Base-by-base conservation (phyloP, 2,797 vertebrate genomes). In the Sebastes oblongus region DNA sequence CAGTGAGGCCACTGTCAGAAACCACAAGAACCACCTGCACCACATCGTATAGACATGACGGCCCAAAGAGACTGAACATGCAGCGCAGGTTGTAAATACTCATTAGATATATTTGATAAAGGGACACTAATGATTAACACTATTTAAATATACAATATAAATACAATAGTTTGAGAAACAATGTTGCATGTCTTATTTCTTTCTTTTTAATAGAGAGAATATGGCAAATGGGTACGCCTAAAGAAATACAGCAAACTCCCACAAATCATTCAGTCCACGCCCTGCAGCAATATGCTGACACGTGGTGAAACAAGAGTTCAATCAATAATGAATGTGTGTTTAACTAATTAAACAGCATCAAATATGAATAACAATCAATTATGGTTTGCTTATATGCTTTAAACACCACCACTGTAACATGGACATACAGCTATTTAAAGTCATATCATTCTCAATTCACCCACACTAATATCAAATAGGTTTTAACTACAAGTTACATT, bases 331-430 rank as follows among this genome's bases (percentile, higher is more conserved):
- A 85, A 94, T 84, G 78, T 89, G 83, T 93, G 88, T 93, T 95
- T 94, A 92, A 89, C 87, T 89, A 92, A 95, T 95, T 92, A 94
- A 92, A 87, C 72, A 70, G 52, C 91, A 94, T 95, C 74, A 94
- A 95, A 92, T 93, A 95, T 94, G 79, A 94, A 94, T 93, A 88
- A 88, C 90, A 90, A 92, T 93, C 77, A 89, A 84, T 94, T 89
- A 90, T 66, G 68, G 67, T 89, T 77, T 82, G 61, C 84, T 80
- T 66, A 75, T 66, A 61, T 85, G 84, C 86, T 83, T 87, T 70
- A 82, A 89, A 88, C 65, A 62, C 62, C 71, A 83, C 61, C 67
- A 78, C 60, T 66, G 50, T 75, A 77, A 75, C 71, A 85, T 59
- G 34, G 72, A 59, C 36, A 32, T 64, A 24, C 4, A 11, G 70